phyloP scores from a whole-genome alignment of 1,140 invertebrate species.

The Atopsyche davidsoni region DNA sequence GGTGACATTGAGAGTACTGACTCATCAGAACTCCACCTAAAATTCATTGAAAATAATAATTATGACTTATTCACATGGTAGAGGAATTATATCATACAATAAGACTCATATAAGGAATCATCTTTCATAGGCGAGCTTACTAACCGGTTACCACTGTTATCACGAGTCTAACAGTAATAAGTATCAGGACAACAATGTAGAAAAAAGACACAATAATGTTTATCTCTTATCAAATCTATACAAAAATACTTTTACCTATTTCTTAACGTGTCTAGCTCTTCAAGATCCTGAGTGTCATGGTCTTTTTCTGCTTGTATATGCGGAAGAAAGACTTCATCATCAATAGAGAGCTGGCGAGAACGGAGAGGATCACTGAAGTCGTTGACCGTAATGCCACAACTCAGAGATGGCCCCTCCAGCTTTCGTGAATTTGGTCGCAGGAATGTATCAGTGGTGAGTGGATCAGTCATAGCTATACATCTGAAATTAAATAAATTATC shows the following conservation, averaged over 20 bases:
- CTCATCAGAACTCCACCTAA: conserved; percentile 44
- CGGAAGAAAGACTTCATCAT: conserved; percentile 47
- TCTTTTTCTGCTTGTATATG: conserved; percentile 27
- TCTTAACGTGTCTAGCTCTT: conserved; percentile 22
- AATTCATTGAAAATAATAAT: conserved; percentile 26
- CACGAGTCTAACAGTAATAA: too few relatives aligned
- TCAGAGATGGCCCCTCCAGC: conserved; percentile 32
- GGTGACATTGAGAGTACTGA: conserved; percentile 74
- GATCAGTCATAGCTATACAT: conserved; percentile 18
- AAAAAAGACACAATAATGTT: too few relatives aligned
- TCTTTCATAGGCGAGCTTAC: too few relatives aligned
- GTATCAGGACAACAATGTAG: too few relatives aligned
- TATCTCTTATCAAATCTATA: too few relatives aligned
- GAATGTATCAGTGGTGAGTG: conserved; percentile 9
- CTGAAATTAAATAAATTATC: too few relatives aligned
- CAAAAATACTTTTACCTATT: conserved; percentile 15
- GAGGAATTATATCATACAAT: too few relatives aligned
- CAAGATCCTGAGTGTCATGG: not conserved
- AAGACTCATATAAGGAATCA: too few relatives aligned
- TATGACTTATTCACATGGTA: conserved; percentile 4
- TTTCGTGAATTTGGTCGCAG: not conserved
- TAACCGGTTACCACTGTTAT: too few relatives aligned
- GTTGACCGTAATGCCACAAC: conserved; percentile 43
- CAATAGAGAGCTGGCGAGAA: conserved; percentile 54
- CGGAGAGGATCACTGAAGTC: conserved; percentile 77